Evolutionary conservation across 1,140 invertebrate genomes (phyloP), one percentile per base, ranked within the genome.

Genomic region (Laodelphax striatellus): DNA sequence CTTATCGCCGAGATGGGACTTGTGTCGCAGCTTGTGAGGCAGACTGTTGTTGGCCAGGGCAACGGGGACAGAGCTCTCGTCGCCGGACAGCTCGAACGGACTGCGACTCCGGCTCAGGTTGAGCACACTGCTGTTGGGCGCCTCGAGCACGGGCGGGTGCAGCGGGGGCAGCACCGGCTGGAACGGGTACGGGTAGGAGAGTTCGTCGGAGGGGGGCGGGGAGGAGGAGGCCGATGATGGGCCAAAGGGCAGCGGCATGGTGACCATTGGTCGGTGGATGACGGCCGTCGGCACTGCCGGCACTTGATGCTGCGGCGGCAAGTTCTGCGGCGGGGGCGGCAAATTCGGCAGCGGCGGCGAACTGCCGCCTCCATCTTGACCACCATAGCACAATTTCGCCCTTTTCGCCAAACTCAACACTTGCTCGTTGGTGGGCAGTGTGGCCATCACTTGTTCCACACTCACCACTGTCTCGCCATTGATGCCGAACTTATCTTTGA

Each of bases 401-500:
- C 89, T 78, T 70, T 92, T 92, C 0, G 85, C 86, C 0, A 90
- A 80, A 70, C 83, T 88, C 9, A 92, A 76, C 0, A 90, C 85
- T 71, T 92, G 87, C 60, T 93, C 90, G 64, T 81, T 86, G 19
- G 86, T 81, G 1, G 90, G 90, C 60, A 92, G 70, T 0, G 86
- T 87, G 0, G 90, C 87, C 64, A 93, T 73, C 4, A 94, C 89
- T 73, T 92, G 90, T 67, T 93, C 90, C 22, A 91, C 81, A 68
- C 86, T 91, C 46, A 94, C 86, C 19, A 94, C 78, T 17, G 80
- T 82, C 68, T 94, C 90, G 5, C 88, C 90, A 67, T 83, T 87
- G 60, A 96, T 92, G 6, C 92, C 92, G 69, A 88, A 97, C 69
- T 95, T 94, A 64, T 96, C 92, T 63, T 92, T 90, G 52, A 98